Conservation (phyloP, 2,888 invertebrate genomes). For the Osmoderma eremita region DNA sequence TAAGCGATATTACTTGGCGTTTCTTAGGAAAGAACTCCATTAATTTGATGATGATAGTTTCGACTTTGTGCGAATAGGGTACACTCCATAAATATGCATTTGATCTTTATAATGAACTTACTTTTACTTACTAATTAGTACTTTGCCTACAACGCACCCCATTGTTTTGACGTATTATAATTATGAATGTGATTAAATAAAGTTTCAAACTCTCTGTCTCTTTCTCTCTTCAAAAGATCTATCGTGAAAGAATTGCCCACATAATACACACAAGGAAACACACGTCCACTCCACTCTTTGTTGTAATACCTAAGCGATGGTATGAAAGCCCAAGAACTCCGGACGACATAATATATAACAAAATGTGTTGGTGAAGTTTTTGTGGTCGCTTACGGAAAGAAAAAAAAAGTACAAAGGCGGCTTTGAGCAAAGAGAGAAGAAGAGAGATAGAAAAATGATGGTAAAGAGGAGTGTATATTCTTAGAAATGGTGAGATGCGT, state of each 20-base stretch:
- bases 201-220: too few species aligned
- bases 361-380: constrained; percentile 20
- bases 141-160: too few species aligned
- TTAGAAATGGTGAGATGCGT: constrained; percentile 34
- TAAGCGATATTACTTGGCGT: too few species aligned
- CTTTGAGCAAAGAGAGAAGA: not conserved
- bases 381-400: constrained; percentile 16
- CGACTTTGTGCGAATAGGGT: too few species aligned
- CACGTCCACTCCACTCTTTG: not conserved
- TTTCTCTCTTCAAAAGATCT: not conserved
- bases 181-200: too few species aligned
- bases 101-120: too few species aligned
- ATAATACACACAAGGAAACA: not conserved
- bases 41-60: too few species aligned
- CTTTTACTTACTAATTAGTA: too few species aligned
- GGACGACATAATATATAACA: constrained; percentile 15
- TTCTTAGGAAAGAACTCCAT: too few species aligned
- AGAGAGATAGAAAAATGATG: constrained; percentile 1
- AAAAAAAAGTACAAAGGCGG: constrained; percentile 33
- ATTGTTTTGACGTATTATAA: too few species aligned
- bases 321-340: not conserved
- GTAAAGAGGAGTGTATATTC: constrained; percentile 19
- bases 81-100: too few species aligned
- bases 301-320: not conserved
- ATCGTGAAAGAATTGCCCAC: constrained; percentile 6